These are phyloP conservation scores for Monochamus saltuarius DNA, from an alignment of 1,140 invertebrate genomes.

Conservation along the genomic window DNA sequence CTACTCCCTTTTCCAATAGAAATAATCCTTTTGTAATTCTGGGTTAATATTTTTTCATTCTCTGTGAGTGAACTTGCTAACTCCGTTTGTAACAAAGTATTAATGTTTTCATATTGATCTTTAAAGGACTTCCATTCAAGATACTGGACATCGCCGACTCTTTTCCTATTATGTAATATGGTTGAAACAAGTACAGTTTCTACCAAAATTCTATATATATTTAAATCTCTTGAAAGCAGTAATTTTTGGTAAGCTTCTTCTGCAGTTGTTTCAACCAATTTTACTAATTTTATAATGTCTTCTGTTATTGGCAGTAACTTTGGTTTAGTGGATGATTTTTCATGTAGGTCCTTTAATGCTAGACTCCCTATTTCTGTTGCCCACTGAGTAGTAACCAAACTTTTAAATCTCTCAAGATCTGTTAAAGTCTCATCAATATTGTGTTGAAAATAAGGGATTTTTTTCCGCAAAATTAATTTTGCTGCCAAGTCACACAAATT, in stretches of 20 bases:
- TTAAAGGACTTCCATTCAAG: conserved; percentile 13
- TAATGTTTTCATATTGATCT: conserved; percentile 10
- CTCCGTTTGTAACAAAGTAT: conserved; percentile 9
- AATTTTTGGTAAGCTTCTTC: conserved; percentile 8
- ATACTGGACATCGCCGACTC: conserved; percentile 23
- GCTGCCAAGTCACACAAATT: conserved; percentile 14
- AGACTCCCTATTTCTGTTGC: conserved; percentile 29
- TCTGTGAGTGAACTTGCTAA: conserved; percentile 4
- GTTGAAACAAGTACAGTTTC: conserved; percentile 20
- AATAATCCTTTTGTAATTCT: conserved; percentile 23
- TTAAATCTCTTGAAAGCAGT: neutral
- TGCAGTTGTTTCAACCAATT: conserved; percentile 11
- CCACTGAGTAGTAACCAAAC: conserved; percentile 25
- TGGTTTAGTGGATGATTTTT: conserved; percentile 23
- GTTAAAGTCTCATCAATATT: conserved; percentile 22
- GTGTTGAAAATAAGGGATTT: neutral
- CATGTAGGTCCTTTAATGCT: conserved; percentile 29
- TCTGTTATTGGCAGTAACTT: conserved; percentile 23
- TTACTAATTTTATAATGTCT: conserved; percentile 27
- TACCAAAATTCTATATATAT: conserved; percentile 14
- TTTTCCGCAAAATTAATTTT: conserved; percentile 22
- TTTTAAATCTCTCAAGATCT: conserved; percentile 30
- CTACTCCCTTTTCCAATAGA: conserved; percentile 25
- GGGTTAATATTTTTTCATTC: conserved; percentile 22
- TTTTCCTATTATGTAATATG: conserved; percentile 24